Conservation (phyloP, 2,888 invertebrate genomes). For the Sarcophaga subvicina region DNA sequence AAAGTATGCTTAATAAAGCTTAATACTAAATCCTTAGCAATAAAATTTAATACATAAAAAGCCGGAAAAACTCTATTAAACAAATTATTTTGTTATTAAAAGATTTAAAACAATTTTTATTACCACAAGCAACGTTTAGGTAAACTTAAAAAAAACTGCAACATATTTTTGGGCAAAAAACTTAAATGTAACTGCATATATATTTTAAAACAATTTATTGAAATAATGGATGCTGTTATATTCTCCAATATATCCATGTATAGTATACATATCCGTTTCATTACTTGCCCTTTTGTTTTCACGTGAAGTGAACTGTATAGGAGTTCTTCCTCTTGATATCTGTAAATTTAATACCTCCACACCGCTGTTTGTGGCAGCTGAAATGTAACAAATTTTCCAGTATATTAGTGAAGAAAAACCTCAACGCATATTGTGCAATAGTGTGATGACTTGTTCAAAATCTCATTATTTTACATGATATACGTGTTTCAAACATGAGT, state of each 20-base stretch:
- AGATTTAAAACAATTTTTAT: background rate
- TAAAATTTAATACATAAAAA: background rate
- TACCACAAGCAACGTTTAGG: background rate
- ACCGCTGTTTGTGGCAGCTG: conserved; percentile 22
- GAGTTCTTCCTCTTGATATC: background rate
- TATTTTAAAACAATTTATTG: too few species aligned
- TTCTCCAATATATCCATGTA: conserved; percentile 18
- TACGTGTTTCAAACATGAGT: conserved; percentile 48
- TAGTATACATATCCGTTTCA: background rate
- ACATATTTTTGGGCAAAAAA: background rate
- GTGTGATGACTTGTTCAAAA: conserved; percentile 59
- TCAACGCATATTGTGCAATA: conserved; percentile 25
- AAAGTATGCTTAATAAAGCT: background rate
- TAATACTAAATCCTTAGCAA: background rate
- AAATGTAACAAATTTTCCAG: conserved; percentile 55
- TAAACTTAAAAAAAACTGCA: background rate
- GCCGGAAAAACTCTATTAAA: background rate
- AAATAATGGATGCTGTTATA: background rate
- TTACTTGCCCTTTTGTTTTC: background rate
- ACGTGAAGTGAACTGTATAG: background rate
- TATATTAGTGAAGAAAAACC: conserved; percentile 43
- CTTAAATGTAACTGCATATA: background rate
- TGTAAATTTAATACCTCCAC: background rate
- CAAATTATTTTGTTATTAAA: conserved; percentile 3
- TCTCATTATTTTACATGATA: conserved; percentile 63